Base-by-base conservation (phyloP, 2,888 invertebrate genomes). In the Plusia festucae region DNA sequence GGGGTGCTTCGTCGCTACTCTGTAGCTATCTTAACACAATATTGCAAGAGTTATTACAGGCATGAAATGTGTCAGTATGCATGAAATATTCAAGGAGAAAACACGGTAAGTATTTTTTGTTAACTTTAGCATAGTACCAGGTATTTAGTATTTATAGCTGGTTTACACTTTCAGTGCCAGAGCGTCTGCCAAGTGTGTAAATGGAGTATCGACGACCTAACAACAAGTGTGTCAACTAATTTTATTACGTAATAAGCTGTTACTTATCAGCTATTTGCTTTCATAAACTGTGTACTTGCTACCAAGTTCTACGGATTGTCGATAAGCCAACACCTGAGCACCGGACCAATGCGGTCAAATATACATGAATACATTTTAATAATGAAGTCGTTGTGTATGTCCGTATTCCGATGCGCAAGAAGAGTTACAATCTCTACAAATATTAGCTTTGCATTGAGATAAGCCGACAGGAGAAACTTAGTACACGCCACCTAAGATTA, bases 101-200 rank as follows among this genome's bases (percentile, higher is more conserved):
- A 15, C 20, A 20, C 20, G 20, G 20, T 20, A 3, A 20, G 20
- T 9, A 9, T 2, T 24, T 24, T 24, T 24, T 24, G 2, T 24
- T 11, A 20, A 49, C 9, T 20, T 34, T 16, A 7, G 46, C 53
- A 66, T 71, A 63, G 67, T 75, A 65, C 65, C 73, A 65, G 79
- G 73, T 80, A 61, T 60, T 73, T 61, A 54, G 63, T 81, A 82
- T 81, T 85, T 80, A 76, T 84, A 84, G 82, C 65, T 65, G 59
- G 72, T 68, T 71, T 62, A 70, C 72, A 54, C 65, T 79, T 73
- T 81, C 76, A 78, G 83, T 78, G 83, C 80, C 82, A 83, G 74
- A 63, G 65, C 78, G 79, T 79, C 79, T 88, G 89, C 88, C 88
- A 88, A 89, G 82, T 82, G 81, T 83, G 84, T 82, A 85, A 85